Evolutionary conservation across 2,113 vertebrate species (phyloP).

Genomic region (Poeciliopsis prolifica): DNA sequence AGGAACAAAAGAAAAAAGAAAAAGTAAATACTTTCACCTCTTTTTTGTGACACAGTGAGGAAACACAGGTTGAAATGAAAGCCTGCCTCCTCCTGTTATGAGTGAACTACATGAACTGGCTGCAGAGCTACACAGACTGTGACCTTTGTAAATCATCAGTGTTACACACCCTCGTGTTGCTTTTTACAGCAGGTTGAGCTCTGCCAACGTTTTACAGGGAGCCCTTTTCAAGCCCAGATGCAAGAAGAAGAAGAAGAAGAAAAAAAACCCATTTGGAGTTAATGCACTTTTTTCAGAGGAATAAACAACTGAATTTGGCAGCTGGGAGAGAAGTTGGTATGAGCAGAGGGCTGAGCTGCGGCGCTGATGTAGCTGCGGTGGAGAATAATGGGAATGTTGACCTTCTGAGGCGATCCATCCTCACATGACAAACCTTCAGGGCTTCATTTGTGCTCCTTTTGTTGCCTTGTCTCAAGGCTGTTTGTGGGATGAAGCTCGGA

Average conservation of each 20-base stretch:
- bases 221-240: slow-evolving; percentile 22
- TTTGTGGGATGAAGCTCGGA: slow-evolving; percentile 49
- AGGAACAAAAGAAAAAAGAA: not conserved
- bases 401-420: slow-evolving; percentile 69
- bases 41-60: no score
- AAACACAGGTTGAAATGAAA: not conserved
- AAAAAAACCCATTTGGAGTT: slow-evolving; percentile 8
- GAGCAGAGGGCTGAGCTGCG: slow-evolving; percentile 42
- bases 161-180: slow-evolving; percentile 65
- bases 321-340: slow-evolving; percentile 4
- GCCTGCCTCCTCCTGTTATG: slow-evolving; percentile 23
- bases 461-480: slow-evolving; percentile 12
- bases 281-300: slow-evolving; percentile 16
- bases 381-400: slow-evolving; percentile 72
- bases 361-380: slow-evolving; percentile 34
- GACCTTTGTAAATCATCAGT: slow-evolving; percentile 81
- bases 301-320: slow-evolving; percentile 28
- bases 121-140: slow-evolving; percentile 67
- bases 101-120: slow-evolving; percentile 60
- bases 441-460: slow-evolving; percentile 44
- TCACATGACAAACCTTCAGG: slow-evolving; percentile 72
- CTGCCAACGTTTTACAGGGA: slow-evolving; percentile 46
- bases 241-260: slow-evolving; percentile 3
- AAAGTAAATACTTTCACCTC: not conserved
- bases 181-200: slow-evolving; percentile 55